Conservation (phyloP, 1,140 invertebrate genomes). For the Drosophila trapezifrons region DNA sequence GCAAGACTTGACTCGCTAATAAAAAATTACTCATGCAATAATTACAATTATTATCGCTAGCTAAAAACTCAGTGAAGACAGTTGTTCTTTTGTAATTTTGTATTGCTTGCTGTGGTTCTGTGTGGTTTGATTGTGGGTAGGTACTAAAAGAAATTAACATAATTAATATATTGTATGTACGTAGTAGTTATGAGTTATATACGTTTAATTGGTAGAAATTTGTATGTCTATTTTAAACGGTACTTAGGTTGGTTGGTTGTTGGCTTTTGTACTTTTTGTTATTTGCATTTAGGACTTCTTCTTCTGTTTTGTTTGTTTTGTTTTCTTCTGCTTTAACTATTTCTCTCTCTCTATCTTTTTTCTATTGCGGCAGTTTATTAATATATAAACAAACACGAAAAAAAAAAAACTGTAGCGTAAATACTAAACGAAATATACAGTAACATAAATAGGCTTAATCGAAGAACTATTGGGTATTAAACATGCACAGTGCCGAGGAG, state of each 20-base stretch:
- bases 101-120: slow-evolving; percentile 57
- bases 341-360: slow-evolving; percentile 12
- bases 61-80: slow-evolving; percentile 66
- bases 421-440: slow-evolving; percentile 75
- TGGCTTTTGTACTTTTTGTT: slow-evolving; percentile 82
- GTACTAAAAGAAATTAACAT: slow-evolving; percentile 62
- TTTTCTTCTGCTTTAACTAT: slow-evolving; percentile 23
- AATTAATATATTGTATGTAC: slow-evolving; percentile 49
- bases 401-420: slow-evolving; percentile 50
- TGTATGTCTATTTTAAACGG: slow-evolving; percentile 76
- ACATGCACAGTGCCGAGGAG: slow-evolving; percentile 26
- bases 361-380: slow-evolving; percentile 52
- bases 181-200: slow-evolving; percentile 54
- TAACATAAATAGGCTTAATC: slow-evolving; percentile 59
- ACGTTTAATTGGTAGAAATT: slow-evolving; percentile 48
- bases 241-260: slow-evolving; percentile 83
- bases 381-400: slow-evolving; percentile 61
- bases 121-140: slow-evolving; percentile 62
- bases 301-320: slow-evolving; percentile 29
- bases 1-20: slow-evolving; percentile 58
- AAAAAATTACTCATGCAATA: slow-evolving; percentile 14
- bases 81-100: slow-evolving; percentile 48
- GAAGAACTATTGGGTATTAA: slow-evolving; percentile 53
- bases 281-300: slow-evolving; percentile 82
- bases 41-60: slow-evolving; percentile 46